Percentiles rank a stretch among this genome's conserved stretches.
Evolutionary conservation across 2,797 vertebrate genomes (phyloP).

Genomic region (Melanotaenia boesemani): DNA sequence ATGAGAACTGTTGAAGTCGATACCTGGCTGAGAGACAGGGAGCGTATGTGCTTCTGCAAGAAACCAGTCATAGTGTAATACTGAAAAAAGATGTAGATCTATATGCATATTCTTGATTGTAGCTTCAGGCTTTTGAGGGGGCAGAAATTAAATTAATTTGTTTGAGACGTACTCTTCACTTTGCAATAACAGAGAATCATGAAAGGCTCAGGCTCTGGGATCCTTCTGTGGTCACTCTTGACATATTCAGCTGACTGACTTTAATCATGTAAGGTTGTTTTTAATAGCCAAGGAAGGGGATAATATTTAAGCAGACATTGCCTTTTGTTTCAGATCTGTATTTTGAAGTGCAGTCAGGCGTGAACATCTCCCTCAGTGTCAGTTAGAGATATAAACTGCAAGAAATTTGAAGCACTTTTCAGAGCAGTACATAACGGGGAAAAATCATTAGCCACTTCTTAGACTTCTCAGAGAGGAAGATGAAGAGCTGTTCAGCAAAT

Average conservation of each 20-base stretch:
- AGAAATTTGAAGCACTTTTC: slow-evolving; percentile 60
- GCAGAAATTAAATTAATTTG: slow-evolving; percentile 24
- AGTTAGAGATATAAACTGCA: slow-evolving; percentile 63
- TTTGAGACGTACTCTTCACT: slow-evolving; percentile 34
- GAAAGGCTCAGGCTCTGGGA: slow-evolving; percentile 5
- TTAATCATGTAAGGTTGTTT: slow-evolving; percentile 29
- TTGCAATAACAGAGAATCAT: slow-evolving; percentile 21
- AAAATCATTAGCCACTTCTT: slow-evolving; percentile 64
- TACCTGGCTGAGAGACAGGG: slow-evolving; percentile 47
- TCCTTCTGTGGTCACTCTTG: not conserved
- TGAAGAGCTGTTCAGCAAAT: slow-evolving; percentile 53
- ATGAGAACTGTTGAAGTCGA: slow-evolving; percentile 67
- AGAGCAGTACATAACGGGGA: slow-evolving; percentile 57
- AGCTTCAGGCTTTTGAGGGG: slow-evolving; percentile 22
- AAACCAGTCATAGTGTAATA: slow-evolving; percentile 36
- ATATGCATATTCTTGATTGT: slow-evolving; percentile 33
- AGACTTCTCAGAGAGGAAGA: slow-evolving; percentile 46
- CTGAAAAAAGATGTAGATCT: slow-evolving; percentile 28
- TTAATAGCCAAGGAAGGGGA: not conserved
- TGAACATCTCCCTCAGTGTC: slow-evolving; percentile 47
- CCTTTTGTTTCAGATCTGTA: slow-evolving; percentile 45
- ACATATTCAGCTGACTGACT: slow-evolving; percentile 28
- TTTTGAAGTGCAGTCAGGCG: slow-evolving; percentile 26
- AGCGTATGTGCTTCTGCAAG: slow-evolving; percentile 11
- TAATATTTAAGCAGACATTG: slow-evolving; percentile 17